phyloP scores from a whole-genome alignment of 1,140 invertebrate species.

The Drosophila sulfurigaster region DNA sequence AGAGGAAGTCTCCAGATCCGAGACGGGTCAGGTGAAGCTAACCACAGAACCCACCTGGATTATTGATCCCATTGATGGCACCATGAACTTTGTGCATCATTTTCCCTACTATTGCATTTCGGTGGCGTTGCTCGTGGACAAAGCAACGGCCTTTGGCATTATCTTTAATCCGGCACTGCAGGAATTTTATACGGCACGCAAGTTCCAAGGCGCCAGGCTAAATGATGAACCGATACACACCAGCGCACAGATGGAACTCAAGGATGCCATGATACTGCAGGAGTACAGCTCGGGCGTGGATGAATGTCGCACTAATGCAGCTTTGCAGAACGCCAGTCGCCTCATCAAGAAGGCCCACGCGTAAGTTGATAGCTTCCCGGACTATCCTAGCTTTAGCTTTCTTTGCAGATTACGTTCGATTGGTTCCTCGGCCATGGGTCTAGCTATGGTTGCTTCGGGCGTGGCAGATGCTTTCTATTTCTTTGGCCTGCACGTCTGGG shows the following conservation, averaged over 20 bases:
- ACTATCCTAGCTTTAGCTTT: neutral
- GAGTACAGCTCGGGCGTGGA: slow-evolving; percentile 87
- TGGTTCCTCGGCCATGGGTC: slow-evolving; percentile 96
- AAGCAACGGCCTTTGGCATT: slow-evolving; percentile 90
- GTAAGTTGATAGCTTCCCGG: slow-evolving; percentile 85
- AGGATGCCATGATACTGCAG: slow-evolving; percentile 53
- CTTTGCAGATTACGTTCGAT: slow-evolving; percentile 89
- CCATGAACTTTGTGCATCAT: slow-evolving; percentile 95
- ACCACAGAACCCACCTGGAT: slow-evolving; percentile 98
- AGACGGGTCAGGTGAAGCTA: slow-evolving; percentile 87
- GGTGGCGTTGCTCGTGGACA: slow-evolving; percentile 90
- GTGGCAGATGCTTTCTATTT: slow-evolving; percentile 95
- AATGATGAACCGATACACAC: slow-evolving; percentile 40
- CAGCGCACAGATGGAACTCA: slow-evolving; percentile 32
- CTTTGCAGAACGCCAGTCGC: slow-evolving; percentile 90
- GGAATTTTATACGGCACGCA: slow-evolving; percentile 85
- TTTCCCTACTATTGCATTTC: slow-evolving; percentile 94
- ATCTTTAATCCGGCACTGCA: slow-evolving; percentile 95
- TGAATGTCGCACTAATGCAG: slow-evolving; percentile 87
- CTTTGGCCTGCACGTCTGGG: slow-evolving; percentile 96
- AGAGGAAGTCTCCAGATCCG: slow-evolving; percentile 89
- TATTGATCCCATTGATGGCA: slow-evolving; percentile 96
- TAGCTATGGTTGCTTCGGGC: slow-evolving; percentile 95
- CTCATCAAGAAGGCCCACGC: slow-evolving; percentile 92
- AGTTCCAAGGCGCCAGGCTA: slow-evolving; percentile 42